Percentiles rank a stretch among this genome's conserved stretches.
Evolutionary conservation across 2,888 invertebrate species (phyloP).

Genomic region (Idaea biselata): DNA sequence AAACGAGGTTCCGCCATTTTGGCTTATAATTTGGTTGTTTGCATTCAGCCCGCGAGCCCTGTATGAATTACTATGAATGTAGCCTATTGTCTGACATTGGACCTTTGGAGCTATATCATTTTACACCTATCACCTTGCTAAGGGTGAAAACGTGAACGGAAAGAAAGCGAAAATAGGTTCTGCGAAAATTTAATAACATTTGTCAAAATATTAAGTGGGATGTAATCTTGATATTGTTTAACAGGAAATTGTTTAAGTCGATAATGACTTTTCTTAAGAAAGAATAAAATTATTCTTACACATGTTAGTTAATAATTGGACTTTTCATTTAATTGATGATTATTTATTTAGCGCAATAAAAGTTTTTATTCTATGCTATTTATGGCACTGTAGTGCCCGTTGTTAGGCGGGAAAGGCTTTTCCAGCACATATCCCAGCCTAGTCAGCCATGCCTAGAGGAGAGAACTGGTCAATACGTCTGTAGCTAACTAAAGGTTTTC

Average conservation of each 20-base stretch:
- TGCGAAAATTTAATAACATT: conserved; percentile 60
- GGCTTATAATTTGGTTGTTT: conserved; percentile 74
- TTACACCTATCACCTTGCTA: conserved; percentile 64
- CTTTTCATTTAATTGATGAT: no score
- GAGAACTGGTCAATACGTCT: no score
- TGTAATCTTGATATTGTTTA: conserved; percentile 9
- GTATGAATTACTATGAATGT: conserved; percentile 80
- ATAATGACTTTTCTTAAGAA: no score
- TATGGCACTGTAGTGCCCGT: no score
- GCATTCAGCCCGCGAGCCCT: conserved; percentile 64
- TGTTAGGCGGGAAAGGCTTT: no score
- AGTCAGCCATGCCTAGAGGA: no score
- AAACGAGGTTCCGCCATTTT: conserved; percentile 61
- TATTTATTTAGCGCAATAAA: no score
- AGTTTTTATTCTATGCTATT: no score
- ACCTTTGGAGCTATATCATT: conserved; percentile 78
- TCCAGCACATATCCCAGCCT: no score
- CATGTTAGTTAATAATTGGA: no score
- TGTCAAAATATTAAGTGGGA: conserved; percentile 32
- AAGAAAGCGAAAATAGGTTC: conserved; percentile 51
- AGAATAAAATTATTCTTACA: no score
- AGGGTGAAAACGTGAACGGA: conserved; percentile 38
- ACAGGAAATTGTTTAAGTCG: neutral
- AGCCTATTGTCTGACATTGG: conserved; percentile 80
- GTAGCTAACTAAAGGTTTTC: no score